These are phyloP conservation scores for Drosophila anomalipes DNA, from an alignment of 2,888 invertebrate species.

Conservation along the genomic window DNA sequence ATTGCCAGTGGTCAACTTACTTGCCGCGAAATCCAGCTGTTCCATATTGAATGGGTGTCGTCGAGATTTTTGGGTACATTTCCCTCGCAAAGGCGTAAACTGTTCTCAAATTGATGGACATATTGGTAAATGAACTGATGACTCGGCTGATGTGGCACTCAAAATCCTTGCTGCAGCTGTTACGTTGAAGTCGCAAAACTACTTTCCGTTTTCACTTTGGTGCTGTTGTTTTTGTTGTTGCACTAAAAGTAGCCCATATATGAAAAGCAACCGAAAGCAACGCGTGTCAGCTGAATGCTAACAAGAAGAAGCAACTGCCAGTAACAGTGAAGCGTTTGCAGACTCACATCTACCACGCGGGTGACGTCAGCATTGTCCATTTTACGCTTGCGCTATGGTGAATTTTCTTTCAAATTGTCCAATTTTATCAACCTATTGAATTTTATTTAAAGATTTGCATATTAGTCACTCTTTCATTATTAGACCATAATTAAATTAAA, in stretches of 20 bases:
- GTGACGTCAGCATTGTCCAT: conserved; percentile 37
- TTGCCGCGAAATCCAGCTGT: conserved; percentile 94
- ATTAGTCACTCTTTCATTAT: not conserved
- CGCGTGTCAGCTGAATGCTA: conserved; percentile 58
- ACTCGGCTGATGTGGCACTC: conserved; percentile 40
- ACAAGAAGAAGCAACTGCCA: conserved; percentile 39
- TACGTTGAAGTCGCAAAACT: conserved; percentile 39
- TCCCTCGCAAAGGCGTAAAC: conserved; percentile 91
- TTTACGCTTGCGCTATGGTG: not conserved
- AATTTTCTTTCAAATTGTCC: too few relatives aligned
- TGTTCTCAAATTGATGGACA: conserved; percentile 84
- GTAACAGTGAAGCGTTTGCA: conserved; percentile 15
- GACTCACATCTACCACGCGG: conserved; percentile 1
- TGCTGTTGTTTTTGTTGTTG: conserved; percentile 36
- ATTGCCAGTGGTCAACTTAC: conserved; percentile 66
- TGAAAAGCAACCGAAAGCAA: conserved; percentile 49
- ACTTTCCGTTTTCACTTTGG: conserved; percentile 56
- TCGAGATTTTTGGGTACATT: conserved; percentile 90
- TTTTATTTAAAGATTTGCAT: not conserved
- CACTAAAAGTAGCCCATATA: conserved; percentile 40
- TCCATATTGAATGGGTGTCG: conserved; percentile 91
- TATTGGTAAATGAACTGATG: conserved; percentile 41
- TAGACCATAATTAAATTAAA: not conserved
- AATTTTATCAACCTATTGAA: not conserved
- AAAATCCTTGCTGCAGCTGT: conserved; percentile 28